Base-by-base conservation (phyloP, 1,140 invertebrate genomes). In the Tribolium castaneum region DNA sequence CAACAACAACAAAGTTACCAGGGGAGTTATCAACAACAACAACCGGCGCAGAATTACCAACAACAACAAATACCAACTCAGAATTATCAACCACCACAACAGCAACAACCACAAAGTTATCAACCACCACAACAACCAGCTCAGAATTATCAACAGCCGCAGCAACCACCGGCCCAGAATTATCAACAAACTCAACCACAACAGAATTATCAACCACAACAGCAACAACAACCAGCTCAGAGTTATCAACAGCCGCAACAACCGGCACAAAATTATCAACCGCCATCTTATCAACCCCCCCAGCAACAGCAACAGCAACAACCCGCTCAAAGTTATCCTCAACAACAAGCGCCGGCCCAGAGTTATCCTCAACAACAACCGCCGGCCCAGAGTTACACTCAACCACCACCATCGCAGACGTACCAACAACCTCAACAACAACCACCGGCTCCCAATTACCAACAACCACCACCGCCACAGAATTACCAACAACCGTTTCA, bases 231-330 rank as follows among this genome's bases (percentile, higher is more conserved):
- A 62, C 72, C 79, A 52, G 30, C 66, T 71, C 75, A 80, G 70
- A 59, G 76, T 45, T 56, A 77, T 74, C 87, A 22, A 81, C 88
- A 14, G 85, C 78, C 80, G 72, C 52, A 87, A 6, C 74, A 75
- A 56, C 62, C 52, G n/a, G 49, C 22, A 34, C 56, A 79, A 34
- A 75, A 79, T 73, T 51, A 62, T 19, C 59, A 75, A 45, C 77
- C 78, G 54, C 62, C 81, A 10, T 6, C 30, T 35, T 10, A 71
- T 14, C 80, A 72, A 70, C 50, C 75, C 19, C 70, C 35, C 3
- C 80, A 78, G 16, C 76, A 76, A 76, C 72, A 51, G 16, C 70
- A 62, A 30, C 74, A 56, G 50, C n/a, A n/a, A n/a, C n/a, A n/a
- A n/a, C 52, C 71, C n/a, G 7, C 35, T 13, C 80, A 78, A 56